Conservation (phyloP, 2,113 vertebrate species). For the Columbina picui region DNA sequence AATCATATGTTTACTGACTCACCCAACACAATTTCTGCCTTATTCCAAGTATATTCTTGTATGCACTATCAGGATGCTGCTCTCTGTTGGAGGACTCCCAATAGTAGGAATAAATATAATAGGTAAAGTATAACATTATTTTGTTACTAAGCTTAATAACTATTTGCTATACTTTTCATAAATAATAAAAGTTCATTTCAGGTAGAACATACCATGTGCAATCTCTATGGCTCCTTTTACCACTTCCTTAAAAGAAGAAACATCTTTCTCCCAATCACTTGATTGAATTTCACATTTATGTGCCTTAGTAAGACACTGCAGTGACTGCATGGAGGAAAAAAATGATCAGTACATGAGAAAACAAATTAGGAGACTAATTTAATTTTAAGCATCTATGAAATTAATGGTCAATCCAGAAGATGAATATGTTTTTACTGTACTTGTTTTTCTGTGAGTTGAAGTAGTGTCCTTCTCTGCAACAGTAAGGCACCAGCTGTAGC, state of each 20-base stretch:
- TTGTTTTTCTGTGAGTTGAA: constrained; percentile 7
- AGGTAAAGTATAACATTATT: neutral
- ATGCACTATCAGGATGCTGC: neutral
- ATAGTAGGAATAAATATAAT: neutral
- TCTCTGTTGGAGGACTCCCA: neutral
- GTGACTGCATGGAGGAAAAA: constrained; percentile 76
- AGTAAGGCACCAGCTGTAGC: constrained; percentile 49
- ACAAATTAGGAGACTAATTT: neutral
- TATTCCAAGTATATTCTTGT: neutral
- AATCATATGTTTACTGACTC: neutral
- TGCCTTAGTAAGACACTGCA: constrained; percentile 91
- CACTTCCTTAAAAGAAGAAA: constrained; percentile 85
- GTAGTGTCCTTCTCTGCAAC: neutral
- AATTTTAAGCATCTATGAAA: neutral
- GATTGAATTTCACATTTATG: constrained; percentile 90
- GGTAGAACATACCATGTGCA: constrained; percentile 81
- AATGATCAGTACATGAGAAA: neutral
- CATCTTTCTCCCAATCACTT: constrained; percentile 88
- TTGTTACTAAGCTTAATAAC: neutral
- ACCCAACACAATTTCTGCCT: neutral
- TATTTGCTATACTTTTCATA: neutral
- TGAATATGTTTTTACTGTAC: neutral
- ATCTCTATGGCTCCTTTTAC: constrained; percentile 82
- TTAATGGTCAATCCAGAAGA: neutral
- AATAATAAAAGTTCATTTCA: neutral